phyloP scores from a whole-genome alignment of 2,113 vertebrate species.

The Melozone crissalis region DNA sequence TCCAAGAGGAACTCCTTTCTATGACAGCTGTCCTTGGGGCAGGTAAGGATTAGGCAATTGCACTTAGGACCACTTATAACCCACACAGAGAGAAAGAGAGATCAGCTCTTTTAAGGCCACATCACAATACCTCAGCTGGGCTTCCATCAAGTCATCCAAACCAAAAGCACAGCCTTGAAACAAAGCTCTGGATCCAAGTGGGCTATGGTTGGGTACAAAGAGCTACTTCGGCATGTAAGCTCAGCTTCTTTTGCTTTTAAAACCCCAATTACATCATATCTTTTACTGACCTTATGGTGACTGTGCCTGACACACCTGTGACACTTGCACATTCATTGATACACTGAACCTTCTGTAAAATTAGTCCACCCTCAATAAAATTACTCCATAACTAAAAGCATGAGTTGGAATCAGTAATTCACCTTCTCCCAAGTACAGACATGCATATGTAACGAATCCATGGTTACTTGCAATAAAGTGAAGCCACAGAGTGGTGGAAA shows the following conservation, averaged over 20 bases:
- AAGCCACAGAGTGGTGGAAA: neutral
- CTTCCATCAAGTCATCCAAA: neutral
- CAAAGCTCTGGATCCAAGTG: neutral
- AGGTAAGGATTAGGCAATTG: neutral
- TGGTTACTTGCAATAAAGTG: neutral
- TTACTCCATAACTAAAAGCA: neutral
- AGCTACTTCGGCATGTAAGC: neutral
- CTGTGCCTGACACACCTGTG: neutral
- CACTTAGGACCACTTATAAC: neutral
- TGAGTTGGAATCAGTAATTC: neutral
- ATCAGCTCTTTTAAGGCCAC: neutral
- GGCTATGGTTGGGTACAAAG: neutral
- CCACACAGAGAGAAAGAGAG: neutral
- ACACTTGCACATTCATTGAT: neutral
- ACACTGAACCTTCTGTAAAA: neutral
- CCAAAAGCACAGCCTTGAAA: neutral
- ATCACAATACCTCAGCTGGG: neutral
- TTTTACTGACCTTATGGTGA: neutral
- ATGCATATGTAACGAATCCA: neutral
- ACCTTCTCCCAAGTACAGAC: neutral
- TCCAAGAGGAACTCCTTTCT: neutral
- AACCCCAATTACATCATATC: neutral
- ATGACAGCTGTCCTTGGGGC: neutral
- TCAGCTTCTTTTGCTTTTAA: neutral
- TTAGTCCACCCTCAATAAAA: neutral